Conservation (phyloP, 92 coral and sea anemone genomes). For the Parazoanthus darwini region DNA sequence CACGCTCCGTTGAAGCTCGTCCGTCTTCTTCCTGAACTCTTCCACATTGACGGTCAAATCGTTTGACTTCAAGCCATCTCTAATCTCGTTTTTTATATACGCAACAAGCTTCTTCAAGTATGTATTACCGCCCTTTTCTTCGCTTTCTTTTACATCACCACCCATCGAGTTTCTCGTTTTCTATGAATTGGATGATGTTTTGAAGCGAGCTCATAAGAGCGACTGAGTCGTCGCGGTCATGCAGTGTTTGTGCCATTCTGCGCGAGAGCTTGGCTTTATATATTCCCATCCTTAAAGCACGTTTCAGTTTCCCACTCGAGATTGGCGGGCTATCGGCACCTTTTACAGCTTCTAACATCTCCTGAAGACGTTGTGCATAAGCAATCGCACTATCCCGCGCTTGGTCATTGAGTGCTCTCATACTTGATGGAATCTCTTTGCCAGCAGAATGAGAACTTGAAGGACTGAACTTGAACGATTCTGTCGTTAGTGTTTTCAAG, state of each 20-base stretch:
- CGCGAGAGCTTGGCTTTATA: conserved; percentile 25
- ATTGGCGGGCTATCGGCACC: conserved; percentile 9
- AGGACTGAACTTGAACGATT: conserved; percentile 30
- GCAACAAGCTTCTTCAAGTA: background rate
- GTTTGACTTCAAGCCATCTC: background rate
- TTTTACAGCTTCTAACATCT: conserved; percentile 21
- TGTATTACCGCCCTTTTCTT: background rate
- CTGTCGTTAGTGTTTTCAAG: background rate
- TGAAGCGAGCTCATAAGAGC: background rate
- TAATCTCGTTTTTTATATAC: background rate
- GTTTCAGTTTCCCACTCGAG: background rate
- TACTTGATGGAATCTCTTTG: background rate
- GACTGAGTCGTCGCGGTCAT: background rate
- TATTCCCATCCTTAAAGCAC: conserved; percentile 4
- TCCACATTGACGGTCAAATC: conserved; percentile 23
- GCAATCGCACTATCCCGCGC: background rate
- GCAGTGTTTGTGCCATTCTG: background rate
- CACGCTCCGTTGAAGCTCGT: background rate
- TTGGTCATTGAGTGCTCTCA: conserved; percentile 12
- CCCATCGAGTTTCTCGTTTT: background rate
- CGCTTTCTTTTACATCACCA: background rate
- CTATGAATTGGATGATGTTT: background rate
- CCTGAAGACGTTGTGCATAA: background rate
- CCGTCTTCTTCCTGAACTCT: conserved; percentile 17
- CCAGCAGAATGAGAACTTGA: background rate